phyloP scores from a whole-genome alignment of 2,888 invertebrate genomes.

The Lomographa bimaculata region DNA sequence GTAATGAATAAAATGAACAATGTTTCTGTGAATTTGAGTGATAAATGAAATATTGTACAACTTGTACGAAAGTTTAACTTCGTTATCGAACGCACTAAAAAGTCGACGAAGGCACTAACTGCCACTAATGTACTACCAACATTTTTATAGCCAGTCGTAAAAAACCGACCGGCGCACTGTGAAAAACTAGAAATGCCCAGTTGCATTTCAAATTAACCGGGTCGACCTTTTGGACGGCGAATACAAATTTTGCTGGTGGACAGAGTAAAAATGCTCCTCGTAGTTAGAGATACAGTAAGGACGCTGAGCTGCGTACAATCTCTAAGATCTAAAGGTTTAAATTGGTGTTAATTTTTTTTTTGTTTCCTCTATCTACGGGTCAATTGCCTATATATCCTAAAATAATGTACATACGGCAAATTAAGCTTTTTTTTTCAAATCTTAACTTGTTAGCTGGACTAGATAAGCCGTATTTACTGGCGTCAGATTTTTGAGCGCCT shows the following conservation, averaged over 20 bases:
- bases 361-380: too few relatives aligned
- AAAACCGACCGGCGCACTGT: slow-evolving; percentile 44
- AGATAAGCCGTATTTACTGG: too few relatives aligned
- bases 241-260: slow-evolving; percentile 73
- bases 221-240: slow-evolving; percentile 64
- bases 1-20: too few relatives aligned
- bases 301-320: too few relatives aligned
- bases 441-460: too few relatives aligned
- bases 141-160: slow-evolving; percentile 50
- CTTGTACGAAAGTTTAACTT: slow-evolving; percentile 25
- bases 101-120: slow-evolving; percentile 43
- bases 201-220: slow-evolving; percentile 75
- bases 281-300: too few relatives aligned
- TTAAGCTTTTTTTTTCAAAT: too few relatives aligned
- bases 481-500: too few relatives aligned
- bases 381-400: too few relatives aligned
- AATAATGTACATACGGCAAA: too few relatives aligned
- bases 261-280: slow-evolving; percentile 56
- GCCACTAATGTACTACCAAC: slow-evolving; percentile 38
- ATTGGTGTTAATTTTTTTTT: too few relatives aligned
- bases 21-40: slow-evolving; percentile 6
- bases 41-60: slow-evolving; percentile 21
- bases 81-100: slow-evolving; percentile 41
- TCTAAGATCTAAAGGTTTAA: too few relatives aligned
- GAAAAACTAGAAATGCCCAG: slow-evolving; percentile 65